phyloP scores from a whole-genome alignment of 2,888 invertebrate genomes.

The Brassicogethes aeneus region DNA sequence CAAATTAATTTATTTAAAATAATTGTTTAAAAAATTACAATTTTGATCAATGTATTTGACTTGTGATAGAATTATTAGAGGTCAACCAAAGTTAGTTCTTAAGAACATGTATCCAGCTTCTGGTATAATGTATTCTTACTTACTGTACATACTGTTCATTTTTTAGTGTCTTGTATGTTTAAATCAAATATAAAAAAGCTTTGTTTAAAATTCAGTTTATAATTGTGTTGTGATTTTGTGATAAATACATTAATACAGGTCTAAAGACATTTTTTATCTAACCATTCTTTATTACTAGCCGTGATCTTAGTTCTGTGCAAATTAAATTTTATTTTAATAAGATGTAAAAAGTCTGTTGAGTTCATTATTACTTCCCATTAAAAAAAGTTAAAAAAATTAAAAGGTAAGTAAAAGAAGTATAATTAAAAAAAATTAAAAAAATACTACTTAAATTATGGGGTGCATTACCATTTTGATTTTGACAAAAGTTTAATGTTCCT shows the following conservation, averaged over 20 bases:
- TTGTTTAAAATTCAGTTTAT: not conserved
- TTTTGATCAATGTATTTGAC: not conserved
- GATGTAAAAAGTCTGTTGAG: too few relatives aligned
- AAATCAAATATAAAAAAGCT: not conserved
- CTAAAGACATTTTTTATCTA: slow-evolving; percentile 1
- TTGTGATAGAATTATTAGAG: slow-evolving; percentile 6
- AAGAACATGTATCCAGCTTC: slow-evolving; percentile 17
- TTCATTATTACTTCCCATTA: too few relatives aligned
- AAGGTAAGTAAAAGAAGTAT: too few relatives aligned
- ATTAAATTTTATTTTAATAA: too few relatives aligned
- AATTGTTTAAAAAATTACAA: not conserved
- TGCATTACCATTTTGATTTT: too few relatives aligned
- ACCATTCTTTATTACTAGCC: not conserved
- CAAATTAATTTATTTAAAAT: not conserved
- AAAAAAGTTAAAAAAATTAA: too few relatives aligned
- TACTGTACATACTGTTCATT: slow-evolving; percentile 2
- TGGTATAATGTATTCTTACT: not conserved
- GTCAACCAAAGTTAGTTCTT: slow-evolving; percentile 16
- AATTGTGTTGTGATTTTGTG: slow-evolving; percentile 18
- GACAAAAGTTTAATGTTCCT: too few relatives aligned
- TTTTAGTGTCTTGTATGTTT: slow-evolving; percentile 1
- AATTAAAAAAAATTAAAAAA: too few relatives aligned
- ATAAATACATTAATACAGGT: slow-evolving; percentile 16
- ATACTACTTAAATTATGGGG: too few relatives aligned
- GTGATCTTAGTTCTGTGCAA: too few relatives aligned